Evolutionary conservation across 1,140 invertebrate species (phyloP).

Genomic region (Charaxes varanes): DNA sequence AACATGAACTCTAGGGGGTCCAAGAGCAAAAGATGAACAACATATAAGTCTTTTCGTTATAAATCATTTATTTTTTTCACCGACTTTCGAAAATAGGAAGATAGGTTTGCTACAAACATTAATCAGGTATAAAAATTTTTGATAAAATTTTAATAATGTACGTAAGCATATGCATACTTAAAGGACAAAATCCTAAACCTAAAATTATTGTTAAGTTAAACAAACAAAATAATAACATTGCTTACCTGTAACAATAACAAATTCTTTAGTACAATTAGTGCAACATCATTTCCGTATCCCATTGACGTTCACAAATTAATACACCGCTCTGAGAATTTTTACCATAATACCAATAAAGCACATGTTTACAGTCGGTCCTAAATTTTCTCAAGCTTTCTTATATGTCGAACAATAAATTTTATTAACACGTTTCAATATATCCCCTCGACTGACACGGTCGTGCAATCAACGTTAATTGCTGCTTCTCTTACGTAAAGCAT

Average conservation of each 20-base stretch:
- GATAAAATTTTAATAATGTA: too few species aligned
- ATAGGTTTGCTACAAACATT: too few species aligned
- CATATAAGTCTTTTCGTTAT: conserved; percentile 44
- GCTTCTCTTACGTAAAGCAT: conserved; percentile 54
- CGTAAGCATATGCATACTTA: too few species aligned
- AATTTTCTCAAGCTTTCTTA: conserved; percentile 52
- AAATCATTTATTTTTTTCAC: conserved; percentile 44
- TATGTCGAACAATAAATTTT: conserved; percentile 63
- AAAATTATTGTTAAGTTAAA: too few species aligned
- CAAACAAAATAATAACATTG: too few species aligned
- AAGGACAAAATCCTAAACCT: too few species aligned
- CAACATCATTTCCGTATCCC: conserved; percentile 29
- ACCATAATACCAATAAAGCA: conserved; percentile 37
- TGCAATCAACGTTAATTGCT: conserved; percentile 64
- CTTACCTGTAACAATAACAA: conserved; percentile 11
- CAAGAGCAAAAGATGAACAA: conserved; percentile 35
- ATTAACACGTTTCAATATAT: conserved; percentile 66
- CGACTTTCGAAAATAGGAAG: too few species aligned
- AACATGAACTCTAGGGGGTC: conserved; percentile 65
- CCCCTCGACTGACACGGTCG: conserved; percentile 34
- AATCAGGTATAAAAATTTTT: too few species aligned
- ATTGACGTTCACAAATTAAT: conserved; percentile 34
- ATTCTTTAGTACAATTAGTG: conserved; percentile 38
- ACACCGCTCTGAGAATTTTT: conserved; percentile 32
- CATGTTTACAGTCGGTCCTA: conserved; percentile 42